Base-by-base conservation (phyloP, 2,888 invertebrate genomes). In the Pasiphila rectangulata region DNA sequence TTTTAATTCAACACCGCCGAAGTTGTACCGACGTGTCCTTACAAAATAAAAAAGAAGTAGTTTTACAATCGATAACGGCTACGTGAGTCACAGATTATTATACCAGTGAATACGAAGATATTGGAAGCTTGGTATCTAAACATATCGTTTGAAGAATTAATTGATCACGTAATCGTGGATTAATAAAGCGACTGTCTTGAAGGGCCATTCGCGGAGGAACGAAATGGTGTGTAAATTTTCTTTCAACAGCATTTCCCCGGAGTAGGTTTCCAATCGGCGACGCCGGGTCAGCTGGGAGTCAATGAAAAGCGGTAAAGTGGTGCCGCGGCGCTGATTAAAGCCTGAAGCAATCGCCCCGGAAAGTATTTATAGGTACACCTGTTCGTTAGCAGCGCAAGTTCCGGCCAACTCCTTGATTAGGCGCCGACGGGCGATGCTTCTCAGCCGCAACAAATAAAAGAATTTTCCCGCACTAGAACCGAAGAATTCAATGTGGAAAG, bases 301-400 rank as follows among this genome's bases (percentile, higher is more conserved):
- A 83, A 86, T 87, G 85, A 82, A 86, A 83, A 82, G 80, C 80
- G 83, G 84, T 85, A 84, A 85, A 86, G 80, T 83, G 85, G 80
- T 82, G 76, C 80, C 77, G 78, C 68, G 74, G 80, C 72, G 83
- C 85, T 88, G 87, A 88, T 88, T 88, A 88, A 88, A 86, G 84
- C 87, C 87, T 81, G 81, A 69, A 87, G 87, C 86, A 86, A 87
- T 87, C 83, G 80, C 82, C 80, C 72, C 80, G 83, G 81, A 83
- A 85, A 86, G 84, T 87, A 87, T 87, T 87, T 87, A 87, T 87
- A 84, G 85, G 84, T 86, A 82, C 86, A 88, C 86, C 86, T 88
- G 87, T 85, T 88, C 87, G 87, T 88, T 88, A 88, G 84, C 75
- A 75, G 79, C 80, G 73, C 79, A 71, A 79, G 79, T 74, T 77